Percentiles rank a stretch among this genome's conserved stretches.
Conservation (phyloP, 2,113 vertebrate species). For the Pheucticus melanocephalus region DNA sequence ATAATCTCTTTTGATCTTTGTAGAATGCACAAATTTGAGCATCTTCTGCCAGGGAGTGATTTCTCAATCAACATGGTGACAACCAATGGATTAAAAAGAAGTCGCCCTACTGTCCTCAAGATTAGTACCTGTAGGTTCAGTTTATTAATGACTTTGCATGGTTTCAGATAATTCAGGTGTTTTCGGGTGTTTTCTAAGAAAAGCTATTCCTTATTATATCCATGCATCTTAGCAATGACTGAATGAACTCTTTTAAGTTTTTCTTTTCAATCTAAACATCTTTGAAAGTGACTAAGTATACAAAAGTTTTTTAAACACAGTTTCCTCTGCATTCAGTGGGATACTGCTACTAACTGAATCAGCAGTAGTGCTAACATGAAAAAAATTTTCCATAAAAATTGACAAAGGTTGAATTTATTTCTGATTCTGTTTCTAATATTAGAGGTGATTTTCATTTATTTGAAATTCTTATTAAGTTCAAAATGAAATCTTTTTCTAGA, state of each 20-base stretch:
- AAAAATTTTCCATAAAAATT: background rate
- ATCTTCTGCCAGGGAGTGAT: constrained; percentile 74
- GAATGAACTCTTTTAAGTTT: background rate
- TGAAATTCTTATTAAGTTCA: background rate
- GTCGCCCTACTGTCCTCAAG: constrained; percentile 59
- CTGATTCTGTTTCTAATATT: background rate
- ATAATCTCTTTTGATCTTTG: background rate
- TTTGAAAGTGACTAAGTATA: background rate
- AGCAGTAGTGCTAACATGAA: background rate
- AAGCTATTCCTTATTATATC: background rate
- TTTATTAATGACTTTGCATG: background rate
- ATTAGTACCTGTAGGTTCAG: constrained; percentile 75
- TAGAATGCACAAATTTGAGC: constrained; percentile 69
- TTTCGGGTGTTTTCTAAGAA: background rate
- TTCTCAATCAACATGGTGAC: constrained; percentile 76
- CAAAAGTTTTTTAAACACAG: background rate
- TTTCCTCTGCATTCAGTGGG: background rate
- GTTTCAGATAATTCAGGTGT: background rate
- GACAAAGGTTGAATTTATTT: background rate
- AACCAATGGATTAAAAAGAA: constrained; percentile 74
- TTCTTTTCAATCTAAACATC: background rate
- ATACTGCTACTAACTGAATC: background rate
- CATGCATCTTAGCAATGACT: background rate
- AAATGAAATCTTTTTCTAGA: background rate
- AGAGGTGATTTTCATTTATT: background rate